These are phyloP conservation scores for Trinorchestia longiramus DNA, from an alignment of 1,140 invertebrate species.

Conservation along the genomic window DNA sequence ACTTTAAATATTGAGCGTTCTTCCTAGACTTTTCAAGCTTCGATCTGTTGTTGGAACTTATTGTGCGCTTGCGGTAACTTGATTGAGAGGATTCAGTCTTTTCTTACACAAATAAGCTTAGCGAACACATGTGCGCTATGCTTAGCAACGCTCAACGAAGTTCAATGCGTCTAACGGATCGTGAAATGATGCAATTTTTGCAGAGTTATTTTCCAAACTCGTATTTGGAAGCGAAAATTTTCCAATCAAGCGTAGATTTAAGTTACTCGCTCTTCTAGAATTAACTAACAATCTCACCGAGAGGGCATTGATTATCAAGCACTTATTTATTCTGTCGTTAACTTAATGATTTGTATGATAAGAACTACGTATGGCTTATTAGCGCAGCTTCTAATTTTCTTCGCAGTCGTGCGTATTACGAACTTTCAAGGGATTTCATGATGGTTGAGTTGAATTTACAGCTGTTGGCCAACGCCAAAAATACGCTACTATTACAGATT, in stretches of 20 bases:
- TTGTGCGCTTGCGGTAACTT: neutral
- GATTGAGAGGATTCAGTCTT: neutral
- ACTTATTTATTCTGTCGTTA: neutral
- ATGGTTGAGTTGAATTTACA: neutral
- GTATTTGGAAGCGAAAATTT: neutral
- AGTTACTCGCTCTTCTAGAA: neutral
- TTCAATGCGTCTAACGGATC: neutral
- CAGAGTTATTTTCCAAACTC: neutral
- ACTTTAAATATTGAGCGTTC: neutral
- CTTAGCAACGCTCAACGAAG: neutral
- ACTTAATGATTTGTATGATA: neutral
- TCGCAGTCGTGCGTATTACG: neutral
- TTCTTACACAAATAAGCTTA: neutral
- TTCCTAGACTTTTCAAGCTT: neutral
- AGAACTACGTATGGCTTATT: neutral
- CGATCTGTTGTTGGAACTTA: neutral
- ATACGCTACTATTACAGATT: neutral
- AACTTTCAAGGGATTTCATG: neutral
- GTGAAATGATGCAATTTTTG: neutral
- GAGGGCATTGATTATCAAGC: neutral
- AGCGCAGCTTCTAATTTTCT: neutral
- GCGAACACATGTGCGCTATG: neutral
- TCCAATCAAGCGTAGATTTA: neutral
- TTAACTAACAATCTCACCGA: neutral
- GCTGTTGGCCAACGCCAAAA: neutral